Percentiles rank a stretch among this genome's conserved stretches.
phyloP scores from a whole-genome alignment of 2,888 invertebrate species.

The Leptinotarsa haldemani region DNA sequence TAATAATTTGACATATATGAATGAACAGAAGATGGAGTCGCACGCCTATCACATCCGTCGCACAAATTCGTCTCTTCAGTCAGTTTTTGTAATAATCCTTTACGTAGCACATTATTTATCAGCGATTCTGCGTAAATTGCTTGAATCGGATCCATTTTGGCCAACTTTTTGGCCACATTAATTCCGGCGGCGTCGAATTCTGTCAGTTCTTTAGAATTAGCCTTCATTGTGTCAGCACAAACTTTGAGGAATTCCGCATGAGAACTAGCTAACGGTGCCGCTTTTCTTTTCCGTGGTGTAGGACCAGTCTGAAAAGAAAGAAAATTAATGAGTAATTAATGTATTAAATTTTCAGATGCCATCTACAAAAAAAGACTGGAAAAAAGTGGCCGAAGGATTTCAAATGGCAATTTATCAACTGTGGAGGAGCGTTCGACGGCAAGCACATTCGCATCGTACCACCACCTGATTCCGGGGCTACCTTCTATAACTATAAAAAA shows the following conservation, averaged over 20 bases:
- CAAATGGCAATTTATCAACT: slow-evolving; percentile 29
- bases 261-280: no score
- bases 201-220: no score
- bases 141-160: not conserved
- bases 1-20: no score
- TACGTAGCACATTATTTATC: not conserved
- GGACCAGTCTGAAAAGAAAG: no score
- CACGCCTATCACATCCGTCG: no score
- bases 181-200: not conserved
- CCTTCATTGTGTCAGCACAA: no score
- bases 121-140: not conserved
- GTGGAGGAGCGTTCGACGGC: slow-evolving; percentile 32
- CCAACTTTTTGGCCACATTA: not conserved
- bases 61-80: no score
- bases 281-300: not conserved
- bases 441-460: slow-evolving; percentile 33
- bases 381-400: not conserved
- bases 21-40: no score
- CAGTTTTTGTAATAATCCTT: not conserved
- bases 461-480: slow-evolving; percentile 27
- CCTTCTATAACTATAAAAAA: slow-evolving; percentile 37
- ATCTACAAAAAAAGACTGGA: not conserved
- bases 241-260: no score
- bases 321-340: no score
- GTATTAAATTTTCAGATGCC: slow-evolving; percentile 13